Evolutionary conservation across 1,140 invertebrate genomes (phyloP).

Genomic region (Drosophila sturtevanti): DNA sequence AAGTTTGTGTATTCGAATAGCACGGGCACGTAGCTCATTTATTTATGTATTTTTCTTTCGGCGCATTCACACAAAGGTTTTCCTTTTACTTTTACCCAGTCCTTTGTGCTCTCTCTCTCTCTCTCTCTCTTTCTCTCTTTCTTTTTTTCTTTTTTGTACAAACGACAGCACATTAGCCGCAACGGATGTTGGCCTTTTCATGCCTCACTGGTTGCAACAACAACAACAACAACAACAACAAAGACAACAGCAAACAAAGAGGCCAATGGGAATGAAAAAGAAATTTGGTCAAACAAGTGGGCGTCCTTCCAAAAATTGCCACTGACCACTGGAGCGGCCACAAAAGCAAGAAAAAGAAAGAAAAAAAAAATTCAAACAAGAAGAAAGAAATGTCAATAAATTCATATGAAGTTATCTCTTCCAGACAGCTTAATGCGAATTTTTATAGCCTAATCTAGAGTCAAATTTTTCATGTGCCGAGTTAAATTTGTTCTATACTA

Average conservation of each 20-base stretch:
- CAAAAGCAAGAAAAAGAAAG: constrained; percentile 14
- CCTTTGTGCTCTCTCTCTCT: constrained; percentile 19
- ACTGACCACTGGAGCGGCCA: constrained; percentile 37
- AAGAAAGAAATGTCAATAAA: constrained; percentile 66
- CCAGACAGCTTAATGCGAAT: constrained; percentile 78
- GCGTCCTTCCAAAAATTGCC: constrained; percentile 28
- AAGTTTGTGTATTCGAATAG: constrained; percentile 15
- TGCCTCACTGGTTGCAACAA: constrained; percentile 53
- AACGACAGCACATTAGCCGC: constrained; percentile 76
- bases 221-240: constrained; percentile 21
- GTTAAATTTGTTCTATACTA: constrained; percentile 39
- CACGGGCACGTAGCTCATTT: constrained; percentile 71
- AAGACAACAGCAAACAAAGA: neutral
- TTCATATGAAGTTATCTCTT: constrained; percentile 80
- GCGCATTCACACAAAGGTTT: constrained; percentile 64
- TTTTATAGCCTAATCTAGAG: constrained; percentile 78
- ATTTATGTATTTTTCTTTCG: constrained; percentile 71
- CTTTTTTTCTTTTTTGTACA: constrained; percentile 31
- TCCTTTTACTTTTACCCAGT: neutral
- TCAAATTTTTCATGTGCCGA: constrained; percentile 60
- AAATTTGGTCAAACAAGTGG: constrained; percentile 55
- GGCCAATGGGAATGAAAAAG: constrained; percentile 12
- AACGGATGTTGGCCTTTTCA: constrained; percentile 79
- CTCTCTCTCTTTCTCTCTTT: neutral
- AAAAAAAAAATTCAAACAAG: neutral